phyloP scores from a whole-genome alignment of 2,888 invertebrate genomes.

The Drosophila putrida region DNA sequence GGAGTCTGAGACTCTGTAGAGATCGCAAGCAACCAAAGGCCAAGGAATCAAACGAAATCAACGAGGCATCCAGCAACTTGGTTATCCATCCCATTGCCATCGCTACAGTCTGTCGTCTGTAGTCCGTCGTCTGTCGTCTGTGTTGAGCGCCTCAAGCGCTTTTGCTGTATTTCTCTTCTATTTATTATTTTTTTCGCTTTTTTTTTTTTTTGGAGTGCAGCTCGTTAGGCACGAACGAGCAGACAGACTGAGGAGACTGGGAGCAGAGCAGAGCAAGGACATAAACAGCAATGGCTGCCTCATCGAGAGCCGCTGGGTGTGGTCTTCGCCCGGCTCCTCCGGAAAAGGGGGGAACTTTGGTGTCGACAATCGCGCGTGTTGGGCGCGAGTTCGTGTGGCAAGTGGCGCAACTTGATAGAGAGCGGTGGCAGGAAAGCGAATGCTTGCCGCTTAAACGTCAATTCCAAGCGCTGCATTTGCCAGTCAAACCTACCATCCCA shows the following conservation, averaged over 20 bases:
- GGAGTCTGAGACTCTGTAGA: not conserved
- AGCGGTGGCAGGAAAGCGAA: constrained; percentile 2
- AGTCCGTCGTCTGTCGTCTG: constrained; percentile 53
- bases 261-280: constrained; percentile 70
- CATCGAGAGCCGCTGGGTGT: constrained; percentile 28
- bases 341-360: constrained; percentile 7
- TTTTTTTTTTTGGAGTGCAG: constrained; percentile 63
- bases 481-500: constrained; percentile 19
- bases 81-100: constrained; percentile 68
- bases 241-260: constrained; percentile 72
- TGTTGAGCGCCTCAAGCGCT: constrained; percentile 62
- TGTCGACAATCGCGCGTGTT: constrained; percentile 57
- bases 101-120: constrained; percentile 35
- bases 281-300: constrained; percentile 70
- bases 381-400: constrained; percentile 33
- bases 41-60: constrained; percentile 73
- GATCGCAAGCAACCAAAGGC: constrained; percentile 38
- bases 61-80: constrained; percentile 72
- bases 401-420: constrained; percentile 35
- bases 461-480: constrained; percentile 68
- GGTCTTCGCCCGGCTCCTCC: constrained; percentile 6
- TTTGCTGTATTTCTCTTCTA: constrained; percentile 42
- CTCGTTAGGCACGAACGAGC: constrained; percentile 80
- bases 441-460: constrained; percentile 63
- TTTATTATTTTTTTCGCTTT: constrained; percentile 9